phyloP scores from a whole-genome alignment of 2,113 vertebrate species.

The Benitochromis conjunctus region DNA sequence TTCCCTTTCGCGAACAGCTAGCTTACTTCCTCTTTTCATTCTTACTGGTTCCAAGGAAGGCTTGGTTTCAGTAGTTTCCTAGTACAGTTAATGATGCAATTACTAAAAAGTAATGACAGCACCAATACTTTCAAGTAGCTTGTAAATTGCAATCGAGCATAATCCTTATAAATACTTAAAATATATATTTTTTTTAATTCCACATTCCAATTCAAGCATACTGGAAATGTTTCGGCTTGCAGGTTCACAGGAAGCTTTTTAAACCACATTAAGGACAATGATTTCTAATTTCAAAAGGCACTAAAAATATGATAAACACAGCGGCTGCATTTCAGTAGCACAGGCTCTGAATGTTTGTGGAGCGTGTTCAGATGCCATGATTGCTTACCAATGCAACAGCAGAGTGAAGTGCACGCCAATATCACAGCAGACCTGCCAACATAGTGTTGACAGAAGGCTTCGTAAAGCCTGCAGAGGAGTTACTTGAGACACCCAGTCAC shows the following conservation, averaged over 20 bases:
- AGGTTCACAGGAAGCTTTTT: neutral
- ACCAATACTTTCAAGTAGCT: neutral
- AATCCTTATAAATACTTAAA: neutral
- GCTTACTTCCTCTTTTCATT: neutral
- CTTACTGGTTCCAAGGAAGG: neutral
- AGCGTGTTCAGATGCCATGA: constrained; percentile 2
- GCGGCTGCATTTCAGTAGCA: neutral
- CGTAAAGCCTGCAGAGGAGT: neutral
- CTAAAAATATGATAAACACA: neutral
- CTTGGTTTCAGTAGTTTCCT: neutral
- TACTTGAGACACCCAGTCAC: neutral
- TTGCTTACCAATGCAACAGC: neutral
- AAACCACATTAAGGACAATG: neutral
- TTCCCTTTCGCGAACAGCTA: neutral
- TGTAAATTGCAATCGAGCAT: neutral
- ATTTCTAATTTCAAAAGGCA: neutral
- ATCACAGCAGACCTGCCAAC: constrained; percentile 2
- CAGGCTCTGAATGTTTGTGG: constrained; percentile 3
- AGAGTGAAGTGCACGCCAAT: neutral
- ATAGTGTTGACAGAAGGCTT: constrained; percentile 8
- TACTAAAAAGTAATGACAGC: neutral
- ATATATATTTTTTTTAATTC: too few species aligned
- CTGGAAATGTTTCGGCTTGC: neutral
- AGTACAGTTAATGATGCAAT: neutral
- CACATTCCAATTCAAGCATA: neutral